Conservation (phyloP, 2,797 vertebrate genomes). For the Scolopax rusticola region DNA sequence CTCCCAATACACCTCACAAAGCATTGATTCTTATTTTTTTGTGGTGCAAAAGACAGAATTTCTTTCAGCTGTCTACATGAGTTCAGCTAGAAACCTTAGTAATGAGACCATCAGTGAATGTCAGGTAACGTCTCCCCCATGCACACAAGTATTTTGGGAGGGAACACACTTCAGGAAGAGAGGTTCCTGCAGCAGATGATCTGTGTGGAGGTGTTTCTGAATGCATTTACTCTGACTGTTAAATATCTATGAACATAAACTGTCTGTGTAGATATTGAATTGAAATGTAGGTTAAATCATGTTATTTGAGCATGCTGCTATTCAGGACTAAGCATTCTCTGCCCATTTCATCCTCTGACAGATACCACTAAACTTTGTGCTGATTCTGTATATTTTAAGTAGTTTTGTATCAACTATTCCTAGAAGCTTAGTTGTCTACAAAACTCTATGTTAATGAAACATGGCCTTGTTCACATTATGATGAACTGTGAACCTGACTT, state of each 20-base stretch:
- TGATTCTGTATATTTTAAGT: neutral
- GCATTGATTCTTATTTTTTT: neutral
- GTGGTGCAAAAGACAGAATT: neutral
- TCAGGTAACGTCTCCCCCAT: rapidly evolving
- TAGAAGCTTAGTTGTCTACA: neutral
- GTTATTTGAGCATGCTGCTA: neutral
- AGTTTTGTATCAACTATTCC: neutral
- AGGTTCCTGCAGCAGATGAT: neutral
- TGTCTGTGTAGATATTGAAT: neutral
- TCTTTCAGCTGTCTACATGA: neutral
- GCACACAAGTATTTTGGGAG: neutral
- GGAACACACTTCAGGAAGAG: neutral
- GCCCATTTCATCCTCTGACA: neutral
- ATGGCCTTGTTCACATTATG: rapidly evolving
- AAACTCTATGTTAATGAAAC: rapidly evolving
- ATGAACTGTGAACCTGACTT: neutral
- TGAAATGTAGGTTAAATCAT: neutral
- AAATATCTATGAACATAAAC: rapidly evolving
- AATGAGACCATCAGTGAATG: neutral
- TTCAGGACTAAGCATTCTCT: neutral
- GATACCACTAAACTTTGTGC: neutral
- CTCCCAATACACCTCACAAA: neutral
- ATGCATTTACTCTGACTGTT: neutral
- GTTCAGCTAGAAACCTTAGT: neutral
- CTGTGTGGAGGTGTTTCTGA: neutral